These are phyloP conservation scores for Grammomys dolichurus DNA, from an alignment of 2,113 vertebrate genomes.

Conservation along the genomic window DNA sequence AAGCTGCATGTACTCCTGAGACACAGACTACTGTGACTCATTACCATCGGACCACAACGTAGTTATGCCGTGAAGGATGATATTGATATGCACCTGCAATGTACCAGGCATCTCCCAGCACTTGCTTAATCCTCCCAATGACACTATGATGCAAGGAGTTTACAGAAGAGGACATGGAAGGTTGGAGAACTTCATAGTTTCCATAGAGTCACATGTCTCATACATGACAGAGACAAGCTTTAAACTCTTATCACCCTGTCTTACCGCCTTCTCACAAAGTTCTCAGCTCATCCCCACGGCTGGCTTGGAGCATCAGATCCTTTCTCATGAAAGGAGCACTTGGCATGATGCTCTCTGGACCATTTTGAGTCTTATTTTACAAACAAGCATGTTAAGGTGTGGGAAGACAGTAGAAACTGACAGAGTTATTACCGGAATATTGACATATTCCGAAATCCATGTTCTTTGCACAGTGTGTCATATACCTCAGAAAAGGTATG, in stretches of 20 bases:
- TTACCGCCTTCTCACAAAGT: not conserved
- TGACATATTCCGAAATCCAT: not conserved
- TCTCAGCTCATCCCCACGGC: not conserved
- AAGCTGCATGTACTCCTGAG: not conserved
- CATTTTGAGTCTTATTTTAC: conserved; percentile 21
- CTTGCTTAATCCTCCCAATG: not conserved
- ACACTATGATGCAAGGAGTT: not conserved
- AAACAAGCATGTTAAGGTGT: conserved; percentile 39
- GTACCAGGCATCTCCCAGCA: not conserved
- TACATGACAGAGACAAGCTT: not conserved
- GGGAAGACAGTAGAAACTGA: not conserved
- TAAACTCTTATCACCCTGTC: not conserved
- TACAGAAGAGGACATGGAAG: not conserved
- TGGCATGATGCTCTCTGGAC: not conserved
- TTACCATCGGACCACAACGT: not conserved
- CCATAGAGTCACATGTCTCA: not conserved
- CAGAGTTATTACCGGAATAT: not conserved
- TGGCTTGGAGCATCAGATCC: not conserved
- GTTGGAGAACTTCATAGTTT: conserved; percentile 8
- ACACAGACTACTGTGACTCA: not conserved
- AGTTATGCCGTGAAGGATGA: not conserved
- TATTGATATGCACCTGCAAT: not conserved
- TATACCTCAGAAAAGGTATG: not conserved
- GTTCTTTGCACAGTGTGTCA: not conserved
- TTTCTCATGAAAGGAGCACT: not conserved